phyloP scores from a whole-genome alignment of 92 coral and sea anemone genomes.

The Ricordea florida region DNA sequence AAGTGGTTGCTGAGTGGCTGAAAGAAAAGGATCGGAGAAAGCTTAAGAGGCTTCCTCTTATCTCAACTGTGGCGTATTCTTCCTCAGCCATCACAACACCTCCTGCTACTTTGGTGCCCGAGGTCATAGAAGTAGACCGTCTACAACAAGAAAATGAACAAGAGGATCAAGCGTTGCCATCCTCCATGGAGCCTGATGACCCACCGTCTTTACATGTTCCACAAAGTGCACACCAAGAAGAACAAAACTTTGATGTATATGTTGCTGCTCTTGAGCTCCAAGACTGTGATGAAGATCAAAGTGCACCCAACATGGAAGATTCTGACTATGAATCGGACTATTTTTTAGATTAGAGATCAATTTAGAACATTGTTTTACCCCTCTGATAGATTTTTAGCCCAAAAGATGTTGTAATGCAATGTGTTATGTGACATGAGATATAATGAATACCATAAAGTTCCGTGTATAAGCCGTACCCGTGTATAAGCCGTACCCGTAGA shows the following conservation, averaged over 20 bases:
- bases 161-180: background rate
- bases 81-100: background rate
- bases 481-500: too few species aligned
- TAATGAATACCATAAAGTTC: too few species aligned
- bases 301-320: background rate
- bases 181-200: background rate
- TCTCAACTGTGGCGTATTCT: conserved; percentile 29
- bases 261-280: background rate
- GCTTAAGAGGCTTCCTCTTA: conserved; percentile 41
- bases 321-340: conserved; percentile 44
- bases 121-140: background rate
- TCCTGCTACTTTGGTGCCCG: background rate
- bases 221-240: background rate
- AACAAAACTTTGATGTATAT: background rate
- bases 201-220: too few species aligned
- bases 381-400: conserved; percentile 10
- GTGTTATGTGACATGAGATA: background rate
- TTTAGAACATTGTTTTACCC: conserved; percentile 4
- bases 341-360: conserved; percentile 1
- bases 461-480: too few species aligned
- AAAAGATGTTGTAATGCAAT: background rate
- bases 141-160: background rate
- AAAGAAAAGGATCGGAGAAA: conserved; percentile 21
- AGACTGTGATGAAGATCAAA: background rate
- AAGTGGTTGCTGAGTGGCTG: conserved; percentile 26